Evolutionary conservation across 2,797 vertebrate species (phyloP).

Genomic region (Oreochromis grahami): DNA sequence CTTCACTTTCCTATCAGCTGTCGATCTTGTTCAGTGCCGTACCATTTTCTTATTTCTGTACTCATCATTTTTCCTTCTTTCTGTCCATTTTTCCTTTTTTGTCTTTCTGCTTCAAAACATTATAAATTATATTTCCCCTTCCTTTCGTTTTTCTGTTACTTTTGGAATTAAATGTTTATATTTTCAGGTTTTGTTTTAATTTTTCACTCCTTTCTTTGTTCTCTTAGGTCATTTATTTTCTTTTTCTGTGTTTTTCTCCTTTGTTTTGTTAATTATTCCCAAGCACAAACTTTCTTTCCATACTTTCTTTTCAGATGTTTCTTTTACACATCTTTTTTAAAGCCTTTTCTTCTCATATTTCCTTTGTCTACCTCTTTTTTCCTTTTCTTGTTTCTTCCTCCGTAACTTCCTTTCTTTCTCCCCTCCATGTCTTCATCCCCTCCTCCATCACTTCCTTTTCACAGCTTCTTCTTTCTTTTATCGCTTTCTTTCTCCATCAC

Average conservation of each 20-base stretch:
- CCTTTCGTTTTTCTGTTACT: neutral
- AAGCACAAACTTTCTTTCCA: neutral
- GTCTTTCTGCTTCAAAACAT: neutral
- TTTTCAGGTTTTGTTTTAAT: too few relatives aligned
- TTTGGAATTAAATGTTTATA: neutral
- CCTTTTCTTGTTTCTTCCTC: neutral
- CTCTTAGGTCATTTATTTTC: neutral
- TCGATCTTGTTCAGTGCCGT: neutral
- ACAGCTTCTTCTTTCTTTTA: neutral
- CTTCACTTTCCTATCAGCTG: neutral
- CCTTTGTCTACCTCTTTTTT: neutral
- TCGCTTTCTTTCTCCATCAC: neutral
- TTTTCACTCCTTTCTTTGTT: neutral
- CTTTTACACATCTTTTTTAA: too few relatives aligned
- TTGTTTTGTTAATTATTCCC: neutral
- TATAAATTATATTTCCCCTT: neutral
- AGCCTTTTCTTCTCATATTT: neutral
- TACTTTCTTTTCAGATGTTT: neutral
- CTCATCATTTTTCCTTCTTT: neutral
- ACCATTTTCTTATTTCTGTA: neutral
- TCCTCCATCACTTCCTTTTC: neutral
- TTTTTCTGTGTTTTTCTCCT: neutral
- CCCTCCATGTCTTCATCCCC: neutral
- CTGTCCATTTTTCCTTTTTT: accelerated
- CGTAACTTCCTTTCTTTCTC: neutral